Evolutionary conservation across 2,797 vertebrate genomes (phyloP).

Genomic region (Macrochelys suwanniensis): DNA sequence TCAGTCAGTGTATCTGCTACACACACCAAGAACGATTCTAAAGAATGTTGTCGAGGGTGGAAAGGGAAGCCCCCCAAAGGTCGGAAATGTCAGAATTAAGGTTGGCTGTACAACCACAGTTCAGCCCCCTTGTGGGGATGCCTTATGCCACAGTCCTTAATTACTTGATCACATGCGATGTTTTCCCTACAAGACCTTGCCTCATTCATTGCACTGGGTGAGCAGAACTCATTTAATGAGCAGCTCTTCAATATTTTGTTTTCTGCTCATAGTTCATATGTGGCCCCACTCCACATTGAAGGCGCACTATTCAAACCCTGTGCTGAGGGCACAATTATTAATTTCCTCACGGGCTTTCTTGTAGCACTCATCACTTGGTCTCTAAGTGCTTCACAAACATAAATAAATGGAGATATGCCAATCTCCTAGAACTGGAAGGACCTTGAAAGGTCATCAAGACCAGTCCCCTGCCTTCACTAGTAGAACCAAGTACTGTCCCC

Average conservation of each 20-base stretch:
- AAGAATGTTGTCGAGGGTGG: background rate
- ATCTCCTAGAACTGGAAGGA: too few relatives aligned
- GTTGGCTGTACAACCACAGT: background rate
- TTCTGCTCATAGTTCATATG: background rate
- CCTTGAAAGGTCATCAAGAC: too few relatives aligned
- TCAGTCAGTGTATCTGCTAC: rapidly evolving
- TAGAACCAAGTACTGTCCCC: too few relatives aligned
- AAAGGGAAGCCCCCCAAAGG: background rate
- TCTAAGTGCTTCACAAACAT: background rate
- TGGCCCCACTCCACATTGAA: background rate
- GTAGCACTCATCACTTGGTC: background rate
- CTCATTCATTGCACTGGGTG: background rate
- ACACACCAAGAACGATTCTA: too few relatives aligned
- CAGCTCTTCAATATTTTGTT: too few relatives aligned
- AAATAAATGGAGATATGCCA: too few relatives aligned
- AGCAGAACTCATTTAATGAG: background rate
- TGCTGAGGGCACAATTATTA: background rate
- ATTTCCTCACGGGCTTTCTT: background rate
- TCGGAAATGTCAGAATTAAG: too few relatives aligned
- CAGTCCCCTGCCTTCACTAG: too few relatives aligned
- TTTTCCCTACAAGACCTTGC: too few relatives aligned
- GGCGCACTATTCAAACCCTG: background rate
- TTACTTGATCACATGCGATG: too few relatives aligned
- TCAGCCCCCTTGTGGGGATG: too few relatives aligned
- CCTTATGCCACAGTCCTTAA: too few relatives aligned